These are phyloP conservation scores for rabbit (Oryctolagus cuniculus) DNA, from an alignment of 2,113 vertebrate species.

Conservation along the genomic window mOryCun1.1 NC_091439.1:56732501-56733000, in stretches of 20 bases:
- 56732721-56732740: not conserved
- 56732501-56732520: not conserved
- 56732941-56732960: not conserved
- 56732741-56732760: not conserved
- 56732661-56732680: not conserved
- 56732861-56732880: not conserved
- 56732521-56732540: not conserved
- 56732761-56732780: not conserved
- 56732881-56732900: not conserved
- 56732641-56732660: not conserved
- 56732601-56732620: not conserved
- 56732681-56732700: not conserved
- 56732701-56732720: not conserved
- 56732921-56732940: not conserved
- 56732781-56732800: not conserved
- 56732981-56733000: not conserved
- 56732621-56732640: fast-evolving
- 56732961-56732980: not conserved
- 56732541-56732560: not conserved
- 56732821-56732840: not conserved
- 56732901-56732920: not conserved
- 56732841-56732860: not conserved
- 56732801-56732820: not conserved
- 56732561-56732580: not conserved
- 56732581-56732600: not conserved